phyloP scores from a whole-genome alignment of 64 coral and sea anemone species.

The Dendrophyllia cribrosa region DNA sequence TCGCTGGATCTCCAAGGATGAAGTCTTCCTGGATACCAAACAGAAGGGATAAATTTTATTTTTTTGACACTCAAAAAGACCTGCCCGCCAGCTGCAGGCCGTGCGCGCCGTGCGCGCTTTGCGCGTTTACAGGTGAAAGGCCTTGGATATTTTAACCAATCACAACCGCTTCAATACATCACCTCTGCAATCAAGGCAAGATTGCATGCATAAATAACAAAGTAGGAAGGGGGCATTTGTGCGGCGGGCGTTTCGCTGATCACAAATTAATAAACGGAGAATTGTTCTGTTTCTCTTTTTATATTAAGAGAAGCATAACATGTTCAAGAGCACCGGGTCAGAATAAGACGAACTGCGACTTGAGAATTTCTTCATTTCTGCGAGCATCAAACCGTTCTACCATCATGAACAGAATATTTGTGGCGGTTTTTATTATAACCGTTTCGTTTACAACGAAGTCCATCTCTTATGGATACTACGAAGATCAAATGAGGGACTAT shows the following conservation, averaged over 20 bases:
- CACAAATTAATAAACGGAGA: slow-evolving; percentile 28
- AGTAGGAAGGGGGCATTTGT: slow-evolving; percentile 11
- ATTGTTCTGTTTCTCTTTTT: slow-evolving; percentile 28
- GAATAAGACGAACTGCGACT: neutral
- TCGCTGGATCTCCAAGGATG: too few species aligned
- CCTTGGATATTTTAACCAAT: neutral
- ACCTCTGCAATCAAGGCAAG: neutral
- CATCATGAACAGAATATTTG: neutral
- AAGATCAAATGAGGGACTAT: slow-evolving; percentile 36
- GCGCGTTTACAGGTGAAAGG: neutral
- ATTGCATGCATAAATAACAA: slow-evolving; percentile 27
- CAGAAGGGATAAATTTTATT: too few species aligned
- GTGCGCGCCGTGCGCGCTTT: neutral
- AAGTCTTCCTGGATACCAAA: too few species aligned
- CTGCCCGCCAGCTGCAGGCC: neutral
- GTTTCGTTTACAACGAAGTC: neutral
- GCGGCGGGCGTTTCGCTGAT: neutral
- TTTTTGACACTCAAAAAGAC: too few species aligned
- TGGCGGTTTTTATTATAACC: neutral
- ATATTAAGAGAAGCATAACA: neutral
- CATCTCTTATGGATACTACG: neutral
- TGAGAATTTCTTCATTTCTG: neutral
- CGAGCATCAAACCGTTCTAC: neutral
- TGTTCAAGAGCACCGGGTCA: neutral
- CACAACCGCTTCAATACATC: neutral